A percentile compares a stretch with the other conserved stretches of the same genome.
These are phyloP conservation scores for Eupithecia inturbata DNA, from an alignment of 2,888 invertebrate species.

Conservation along the genomic window DNA sequence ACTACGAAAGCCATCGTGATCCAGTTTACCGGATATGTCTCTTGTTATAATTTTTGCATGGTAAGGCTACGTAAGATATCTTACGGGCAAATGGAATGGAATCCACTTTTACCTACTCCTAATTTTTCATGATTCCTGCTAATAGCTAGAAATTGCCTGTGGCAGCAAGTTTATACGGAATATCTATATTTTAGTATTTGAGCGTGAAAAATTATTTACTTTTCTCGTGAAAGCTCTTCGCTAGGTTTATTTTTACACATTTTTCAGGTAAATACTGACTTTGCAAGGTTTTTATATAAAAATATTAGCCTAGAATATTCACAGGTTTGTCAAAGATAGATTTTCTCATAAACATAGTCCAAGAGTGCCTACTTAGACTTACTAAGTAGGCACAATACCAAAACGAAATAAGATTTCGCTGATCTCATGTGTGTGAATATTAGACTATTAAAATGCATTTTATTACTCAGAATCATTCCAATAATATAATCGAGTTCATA, in stretches of 20 bases:
- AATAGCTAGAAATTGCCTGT: slow-evolving; percentile 17
- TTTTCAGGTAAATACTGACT: not conserved
- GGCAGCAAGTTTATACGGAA: not conserved
- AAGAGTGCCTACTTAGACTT: too few species aligned
- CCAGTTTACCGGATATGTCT: not conserved
- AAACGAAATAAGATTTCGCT: too few species aligned
- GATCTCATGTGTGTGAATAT: too few species aligned
- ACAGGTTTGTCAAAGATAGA: not conserved
- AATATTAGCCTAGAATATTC: not conserved
- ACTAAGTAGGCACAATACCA: too few species aligned
- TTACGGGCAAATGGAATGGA: not conserved
- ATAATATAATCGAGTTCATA: too few species aligned
- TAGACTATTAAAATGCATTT: not conserved
- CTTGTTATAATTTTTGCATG: not conserved
- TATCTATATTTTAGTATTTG: not conserved
- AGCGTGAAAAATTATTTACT: not conserved
- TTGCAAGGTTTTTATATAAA: not conserved
- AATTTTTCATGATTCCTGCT: not conserved
- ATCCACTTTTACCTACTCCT: not conserved
- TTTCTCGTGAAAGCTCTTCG: not conserved
- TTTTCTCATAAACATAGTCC: not conserved
- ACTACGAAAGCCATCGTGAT: not conserved
- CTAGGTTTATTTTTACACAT: not conserved
- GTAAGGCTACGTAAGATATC: not conserved
- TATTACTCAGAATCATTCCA: too few species aligned